Conservation (phyloP, 2,113 vertebrate genomes). For the Riparia riparia region DNA sequence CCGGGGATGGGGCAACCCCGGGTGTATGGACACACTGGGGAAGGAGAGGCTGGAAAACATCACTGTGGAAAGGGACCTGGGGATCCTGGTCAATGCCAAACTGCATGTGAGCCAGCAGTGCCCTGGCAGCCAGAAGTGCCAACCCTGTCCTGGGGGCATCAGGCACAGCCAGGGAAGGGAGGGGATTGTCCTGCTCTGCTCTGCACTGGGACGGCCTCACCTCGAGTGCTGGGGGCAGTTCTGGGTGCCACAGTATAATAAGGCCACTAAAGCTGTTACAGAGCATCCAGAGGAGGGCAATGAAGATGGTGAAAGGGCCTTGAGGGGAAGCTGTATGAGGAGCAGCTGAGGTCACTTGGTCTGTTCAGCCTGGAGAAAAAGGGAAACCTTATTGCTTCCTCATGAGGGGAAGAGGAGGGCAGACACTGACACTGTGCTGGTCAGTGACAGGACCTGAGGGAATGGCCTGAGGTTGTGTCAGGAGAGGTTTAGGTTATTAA, state of each 20-base stretch:
- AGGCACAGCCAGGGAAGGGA: background rate
- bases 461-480: background rate
- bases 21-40: background rate
- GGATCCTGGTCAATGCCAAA: fast-evolving
- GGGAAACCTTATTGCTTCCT: background rate
- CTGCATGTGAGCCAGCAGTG: fast-evolving
- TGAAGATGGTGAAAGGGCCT: background rate
- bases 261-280: background rate
- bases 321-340: fast-evolving
- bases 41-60: background rate
- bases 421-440: background rate
- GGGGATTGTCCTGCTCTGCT: background rate
- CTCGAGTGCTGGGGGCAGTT: background rate
- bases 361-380: fast-evolving
- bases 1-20: background rate
- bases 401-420: background rate
- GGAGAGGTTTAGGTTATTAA: background rate
- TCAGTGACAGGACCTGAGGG: background rate
- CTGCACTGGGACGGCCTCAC: fast-evolving
- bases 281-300: background rate
- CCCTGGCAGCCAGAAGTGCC: background rate
- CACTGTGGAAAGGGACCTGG: background rate
- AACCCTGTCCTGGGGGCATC: background rate
- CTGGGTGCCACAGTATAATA: fast-evolving
- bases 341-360: background rate